Percentiles rank a stretch among this genome's conserved stretches.
phyloP scores from a whole-genome alignment of 2,797 vertebrate species.

The Lophius americanus region DNA sequence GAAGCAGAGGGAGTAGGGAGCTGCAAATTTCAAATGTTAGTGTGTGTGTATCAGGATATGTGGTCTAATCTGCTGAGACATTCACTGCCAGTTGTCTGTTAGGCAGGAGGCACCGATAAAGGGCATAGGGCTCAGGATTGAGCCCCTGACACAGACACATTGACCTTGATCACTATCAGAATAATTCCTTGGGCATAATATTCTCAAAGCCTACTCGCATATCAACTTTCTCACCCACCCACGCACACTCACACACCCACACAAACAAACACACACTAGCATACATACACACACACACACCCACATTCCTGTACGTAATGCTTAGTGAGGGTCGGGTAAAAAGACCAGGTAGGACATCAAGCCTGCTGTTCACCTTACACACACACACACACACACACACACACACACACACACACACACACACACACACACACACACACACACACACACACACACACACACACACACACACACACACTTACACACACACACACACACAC shows the following conservation, averaged over 20 bases:
- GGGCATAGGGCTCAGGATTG: conserved; percentile 19
- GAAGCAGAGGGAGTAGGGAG: not conserved
- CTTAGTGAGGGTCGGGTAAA: no score
- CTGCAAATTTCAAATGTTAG: conserved; percentile 14
- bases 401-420: conserved; percentile 25
- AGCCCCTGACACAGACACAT: conserved; percentile 3
- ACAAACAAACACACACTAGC: no score
- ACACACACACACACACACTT: conserved; percentile 7
- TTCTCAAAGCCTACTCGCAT: conserved; percentile 33
- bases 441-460: conserved; percentile 10
- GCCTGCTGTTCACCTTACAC: not conserved
- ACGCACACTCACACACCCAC: no score
- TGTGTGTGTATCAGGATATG: conserved; percentile 17
- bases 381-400: not conserved
- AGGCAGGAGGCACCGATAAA: conserved; percentile 37
- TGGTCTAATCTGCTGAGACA: conserved; percentile 23
- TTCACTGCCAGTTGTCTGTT: conserved; percentile 49
- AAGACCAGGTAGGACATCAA: conserved; percentile 87
- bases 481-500: not conserved
- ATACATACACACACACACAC: no score
- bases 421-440: conserved; percentile 7
- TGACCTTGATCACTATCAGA: conserved; percentile 60
- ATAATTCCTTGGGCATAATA: conserved; percentile 54
- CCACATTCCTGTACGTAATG: no score
- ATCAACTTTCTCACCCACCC: not conserved